phyloP scores from a whole-genome alignment of 1,140 invertebrate genomes.

The Mylabris phalerata region DNA sequence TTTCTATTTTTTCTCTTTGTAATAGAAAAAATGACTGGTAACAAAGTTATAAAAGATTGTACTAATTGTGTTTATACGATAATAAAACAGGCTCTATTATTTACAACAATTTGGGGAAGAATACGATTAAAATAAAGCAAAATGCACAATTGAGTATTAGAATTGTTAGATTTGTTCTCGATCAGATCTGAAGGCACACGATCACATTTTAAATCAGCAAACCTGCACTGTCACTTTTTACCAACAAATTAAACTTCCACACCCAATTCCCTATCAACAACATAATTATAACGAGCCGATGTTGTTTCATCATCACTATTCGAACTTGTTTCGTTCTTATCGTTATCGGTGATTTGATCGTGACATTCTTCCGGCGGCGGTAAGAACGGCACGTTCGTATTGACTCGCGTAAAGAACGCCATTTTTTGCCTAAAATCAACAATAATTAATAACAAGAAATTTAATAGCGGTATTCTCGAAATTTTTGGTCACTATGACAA shows the following conservation, averaged over 20 bases:
- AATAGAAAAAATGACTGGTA: slow-evolving; percentile 30
- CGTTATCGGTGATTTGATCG: slow-evolving; percentile 17
- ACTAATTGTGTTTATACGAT: slow-evolving; percentile 24
- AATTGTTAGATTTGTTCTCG: slow-evolving; percentile 4
- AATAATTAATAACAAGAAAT: slow-evolving; percentile 16
- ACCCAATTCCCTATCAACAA: slow-evolving; percentile 59
- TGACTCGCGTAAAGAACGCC: slow-evolving; percentile 84
- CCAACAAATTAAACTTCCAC: slow-evolving; percentile 53
- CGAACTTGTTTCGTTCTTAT: slow-evolving; percentile 5
- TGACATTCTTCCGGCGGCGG: slow-evolving; percentile 60
- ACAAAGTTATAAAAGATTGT: slow-evolving; percentile 36
- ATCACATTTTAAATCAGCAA: slow-evolving; percentile 22
- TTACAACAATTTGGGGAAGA: neutral
- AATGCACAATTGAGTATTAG: slow-evolving; percentile 16
- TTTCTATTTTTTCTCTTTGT: neutral
- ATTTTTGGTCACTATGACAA: too few species aligned
- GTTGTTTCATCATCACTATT: slow-evolving; percentile 9
- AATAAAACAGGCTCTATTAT: slow-evolving; percentile 17
- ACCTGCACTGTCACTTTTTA: neutral
- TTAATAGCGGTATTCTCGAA: too few species aligned
- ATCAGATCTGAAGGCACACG: slow-evolving; percentile 31
- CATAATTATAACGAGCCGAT: slow-evolving; percentile 54
- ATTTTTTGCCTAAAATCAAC: slow-evolving; percentile 78
- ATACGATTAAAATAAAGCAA: slow-evolving; percentile 19
- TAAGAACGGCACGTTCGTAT: slow-evolving; percentile 67